Evolutionary conservation across 2,797 vertebrate species (phyloP).

Genomic region (Ctenopoma multispine): DNA sequence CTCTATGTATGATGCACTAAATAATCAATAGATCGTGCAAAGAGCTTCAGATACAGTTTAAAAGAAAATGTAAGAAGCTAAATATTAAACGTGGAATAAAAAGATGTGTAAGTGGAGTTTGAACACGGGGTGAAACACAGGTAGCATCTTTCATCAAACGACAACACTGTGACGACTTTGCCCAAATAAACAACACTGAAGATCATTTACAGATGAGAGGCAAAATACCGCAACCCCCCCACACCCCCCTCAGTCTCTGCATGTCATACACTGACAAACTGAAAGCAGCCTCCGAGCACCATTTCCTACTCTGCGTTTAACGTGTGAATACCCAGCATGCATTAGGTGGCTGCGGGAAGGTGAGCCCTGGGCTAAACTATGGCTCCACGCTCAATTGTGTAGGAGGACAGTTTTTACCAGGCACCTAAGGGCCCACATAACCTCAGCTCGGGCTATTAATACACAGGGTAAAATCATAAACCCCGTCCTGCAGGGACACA

Average conservation of each 20-base stretch:
- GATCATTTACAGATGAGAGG: slow-evolving; percentile 1
- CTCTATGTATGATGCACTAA: too few species aligned
- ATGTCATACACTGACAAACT: slow-evolving; percentile 48
- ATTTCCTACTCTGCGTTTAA: slow-evolving; percentile 52
- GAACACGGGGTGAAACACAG: too few species aligned
- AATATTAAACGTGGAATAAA: too few species aligned
- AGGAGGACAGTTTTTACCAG: slow-evolving; percentile 83
- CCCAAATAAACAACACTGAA: not conserved
- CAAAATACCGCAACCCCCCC: too few species aligned
- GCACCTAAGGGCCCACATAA: slow-evolving; percentile 78
- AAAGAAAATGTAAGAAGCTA: too few species aligned
- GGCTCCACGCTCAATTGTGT: slow-evolving; percentile 79
- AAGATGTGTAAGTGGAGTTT: too few species aligned
- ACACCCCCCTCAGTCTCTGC: slow-evolving; percentile 17
- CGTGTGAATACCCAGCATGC: slow-evolving; percentile 84
- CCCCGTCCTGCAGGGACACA: slow-evolving; percentile 48
- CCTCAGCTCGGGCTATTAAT: slow-evolving; percentile 83
- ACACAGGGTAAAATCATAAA: slow-evolving; percentile 67
- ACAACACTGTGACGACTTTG: not conserved
- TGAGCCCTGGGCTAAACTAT: slow-evolving; percentile 80
- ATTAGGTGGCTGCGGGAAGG: slow-evolving; percentile 85
- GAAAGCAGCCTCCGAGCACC: slow-evolving; percentile 43
- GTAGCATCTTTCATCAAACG: too few species aligned
- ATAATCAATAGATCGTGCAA: too few species aligned
- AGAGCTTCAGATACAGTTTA: too few species aligned